These are phyloP conservation scores for Chloroceryle amazona DNA, from an alignment of 2,797 vertebrate genomes.

Conservation along the genomic window DNA sequence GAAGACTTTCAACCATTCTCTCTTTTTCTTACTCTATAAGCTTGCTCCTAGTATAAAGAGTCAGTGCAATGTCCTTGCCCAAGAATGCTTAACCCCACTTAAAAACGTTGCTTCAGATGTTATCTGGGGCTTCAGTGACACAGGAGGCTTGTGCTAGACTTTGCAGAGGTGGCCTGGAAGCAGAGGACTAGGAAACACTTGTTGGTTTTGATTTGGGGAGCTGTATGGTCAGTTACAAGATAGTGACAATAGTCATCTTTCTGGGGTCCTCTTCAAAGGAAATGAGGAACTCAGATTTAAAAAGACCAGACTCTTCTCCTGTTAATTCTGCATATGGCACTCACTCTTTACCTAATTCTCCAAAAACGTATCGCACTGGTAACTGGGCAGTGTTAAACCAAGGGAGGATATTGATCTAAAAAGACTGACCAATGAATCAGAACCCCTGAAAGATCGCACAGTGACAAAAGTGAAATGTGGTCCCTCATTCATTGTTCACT, in stretches of 20 bases:
- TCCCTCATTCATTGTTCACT: neutral
- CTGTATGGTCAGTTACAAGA: neutral
- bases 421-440: neutral
- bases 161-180: neutral
- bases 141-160: neutral
- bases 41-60: neutral
- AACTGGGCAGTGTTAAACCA: neutral
- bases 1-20: neutral
- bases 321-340: neutral
- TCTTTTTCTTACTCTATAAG: neutral
- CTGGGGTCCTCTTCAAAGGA: neutral
- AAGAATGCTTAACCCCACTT: neutral
- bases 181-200: neutral
- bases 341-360: neutral
- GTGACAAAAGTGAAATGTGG: neutral
- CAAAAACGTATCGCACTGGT: neutral
- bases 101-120: neutral
- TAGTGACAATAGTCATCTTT: neutral
- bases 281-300: neutral
- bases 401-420: neutral
- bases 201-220: neutral
- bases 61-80: neutral
- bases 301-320: neutral
- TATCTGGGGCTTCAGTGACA: neutral
- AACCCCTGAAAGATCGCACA: neutral